These are phyloP conservation scores for Enteromius fasciolatus DNA, from an alignment of 2,797 vertebrate species.

Conservation along the genomic window DNA sequence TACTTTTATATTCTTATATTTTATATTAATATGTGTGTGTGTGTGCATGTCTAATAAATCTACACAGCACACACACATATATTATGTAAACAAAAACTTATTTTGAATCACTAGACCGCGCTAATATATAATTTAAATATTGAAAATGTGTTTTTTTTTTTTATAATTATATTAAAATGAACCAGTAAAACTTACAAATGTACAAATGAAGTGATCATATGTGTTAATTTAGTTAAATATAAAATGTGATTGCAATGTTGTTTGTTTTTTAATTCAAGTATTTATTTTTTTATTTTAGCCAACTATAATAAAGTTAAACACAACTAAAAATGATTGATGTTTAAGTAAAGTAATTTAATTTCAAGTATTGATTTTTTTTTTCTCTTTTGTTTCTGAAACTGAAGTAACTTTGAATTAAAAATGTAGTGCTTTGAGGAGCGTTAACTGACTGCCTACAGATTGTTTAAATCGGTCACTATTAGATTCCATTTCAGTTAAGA, in stretches of 20 bases:
- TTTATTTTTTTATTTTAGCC: background rate
- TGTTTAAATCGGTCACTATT: background rate
- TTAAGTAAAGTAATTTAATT: background rate
- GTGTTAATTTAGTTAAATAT: too few species aligned
- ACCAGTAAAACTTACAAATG: too few species aligned
- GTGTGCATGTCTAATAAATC: too few species aligned
- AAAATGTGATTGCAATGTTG: background rate
- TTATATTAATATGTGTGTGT: too few species aligned
- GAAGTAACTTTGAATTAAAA: background rate
- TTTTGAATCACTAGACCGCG: too few species aligned
- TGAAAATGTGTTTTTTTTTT: background rate
- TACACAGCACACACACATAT: too few species aligned
- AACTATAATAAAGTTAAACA: background rate
- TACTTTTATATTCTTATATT: too few species aligned
- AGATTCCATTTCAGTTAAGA: background rate
- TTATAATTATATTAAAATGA: too few species aligned
- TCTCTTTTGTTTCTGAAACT: too few species aligned
- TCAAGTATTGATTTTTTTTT: background rate
- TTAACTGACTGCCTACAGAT: background rate
- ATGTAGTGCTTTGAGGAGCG: background rate
- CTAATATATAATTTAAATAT: background rate
- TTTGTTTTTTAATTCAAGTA: background rate
- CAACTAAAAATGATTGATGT: background rate
- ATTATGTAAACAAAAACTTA: too few species aligned
- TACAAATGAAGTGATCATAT: too few species aligned